Evolutionary conservation across 2,797 vertebrate genomes (phyloP).

Genomic region (Orientallactaga sibirica): DNA sequence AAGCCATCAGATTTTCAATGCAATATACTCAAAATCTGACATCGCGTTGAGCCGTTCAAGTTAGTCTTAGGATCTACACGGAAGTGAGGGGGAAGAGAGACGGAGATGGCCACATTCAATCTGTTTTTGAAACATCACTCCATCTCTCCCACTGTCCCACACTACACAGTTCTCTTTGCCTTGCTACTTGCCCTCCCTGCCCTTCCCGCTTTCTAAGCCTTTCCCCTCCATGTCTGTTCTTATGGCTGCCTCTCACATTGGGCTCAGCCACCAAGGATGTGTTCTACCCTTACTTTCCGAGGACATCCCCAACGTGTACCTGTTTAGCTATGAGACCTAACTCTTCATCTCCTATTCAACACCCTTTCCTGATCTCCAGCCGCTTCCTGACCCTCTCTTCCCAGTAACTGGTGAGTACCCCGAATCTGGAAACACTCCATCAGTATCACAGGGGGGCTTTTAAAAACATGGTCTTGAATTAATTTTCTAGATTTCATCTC

Average conservation of each 20-base stretch:
- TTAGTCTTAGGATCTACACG: background rate
- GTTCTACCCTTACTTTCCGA: background rate
- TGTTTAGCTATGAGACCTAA: background rate
- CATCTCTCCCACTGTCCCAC: rapidly evolving
- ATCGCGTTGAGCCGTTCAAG: background rate
- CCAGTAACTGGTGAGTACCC: background rate
- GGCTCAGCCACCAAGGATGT: background rate
- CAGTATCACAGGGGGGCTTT: background rate
- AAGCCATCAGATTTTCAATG: background rate
- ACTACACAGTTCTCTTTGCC: background rate
- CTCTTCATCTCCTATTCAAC: background rate
- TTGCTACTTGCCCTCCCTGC: rapidly evolving
- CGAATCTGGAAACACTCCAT: background rate
- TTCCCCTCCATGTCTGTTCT: background rate
- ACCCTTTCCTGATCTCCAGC: background rate
- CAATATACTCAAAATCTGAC: background rate
- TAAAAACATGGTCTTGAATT: background rate
- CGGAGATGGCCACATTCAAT: background rate
- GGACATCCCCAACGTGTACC: background rate
- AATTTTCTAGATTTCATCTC: background rate
- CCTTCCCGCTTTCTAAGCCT: background rate
- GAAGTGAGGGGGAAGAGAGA: background rate
- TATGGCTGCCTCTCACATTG: background rate
- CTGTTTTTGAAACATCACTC: background rate
- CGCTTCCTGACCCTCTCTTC: background rate